Conservation (phyloP, 2,888 invertebrate genomes). For the Glaucopsyche alexis region DNA sequence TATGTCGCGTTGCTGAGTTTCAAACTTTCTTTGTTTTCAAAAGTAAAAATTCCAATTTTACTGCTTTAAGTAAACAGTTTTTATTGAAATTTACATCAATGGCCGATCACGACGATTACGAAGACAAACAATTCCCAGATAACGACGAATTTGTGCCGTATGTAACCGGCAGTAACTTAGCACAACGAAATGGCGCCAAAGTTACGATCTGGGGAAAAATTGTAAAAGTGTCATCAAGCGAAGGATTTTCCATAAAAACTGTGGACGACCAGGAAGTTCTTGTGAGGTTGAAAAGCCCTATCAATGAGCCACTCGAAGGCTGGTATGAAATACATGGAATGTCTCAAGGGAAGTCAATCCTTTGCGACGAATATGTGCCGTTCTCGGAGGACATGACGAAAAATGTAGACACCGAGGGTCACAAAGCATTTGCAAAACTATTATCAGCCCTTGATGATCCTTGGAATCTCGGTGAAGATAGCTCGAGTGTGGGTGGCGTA, state of each 20-base stretch:
- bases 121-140: constrained; percentile 72
- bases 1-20: too few relatives aligned
- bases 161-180: constrained; percentile 68
- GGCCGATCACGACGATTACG: constrained; percentile 71
- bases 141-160: constrained; percentile 73
- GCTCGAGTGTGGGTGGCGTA: constrained; percentile 52
- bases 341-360: constrained; percentile 66
- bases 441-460: constrained; percentile 69
- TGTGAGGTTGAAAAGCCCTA: constrained; percentile 60
- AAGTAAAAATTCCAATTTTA: background rate
- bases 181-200: constrained; percentile 72
- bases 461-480: constrained; percentile 70
- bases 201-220: constrained; percentile 72
- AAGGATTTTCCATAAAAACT: constrained; percentile 70
- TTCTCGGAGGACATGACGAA: constrained; percentile 63
- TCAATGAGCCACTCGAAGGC: constrained; percentile 67
- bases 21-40: too few relatives aligned
- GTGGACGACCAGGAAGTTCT: constrained; percentile 73
- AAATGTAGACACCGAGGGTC: constrained; percentile 68
- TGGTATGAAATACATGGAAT: constrained; percentile 74
- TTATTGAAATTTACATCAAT: constrained; percentile 43
- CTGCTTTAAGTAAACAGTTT: background rate
- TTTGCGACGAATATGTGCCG: constrained; percentile 70
- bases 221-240: constrained; percentile 66
- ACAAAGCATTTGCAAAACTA: constrained; percentile 64